phyloP scores from a whole-genome alignment of 2,888 invertebrate species.

The Hydriomena furcata region DNA sequence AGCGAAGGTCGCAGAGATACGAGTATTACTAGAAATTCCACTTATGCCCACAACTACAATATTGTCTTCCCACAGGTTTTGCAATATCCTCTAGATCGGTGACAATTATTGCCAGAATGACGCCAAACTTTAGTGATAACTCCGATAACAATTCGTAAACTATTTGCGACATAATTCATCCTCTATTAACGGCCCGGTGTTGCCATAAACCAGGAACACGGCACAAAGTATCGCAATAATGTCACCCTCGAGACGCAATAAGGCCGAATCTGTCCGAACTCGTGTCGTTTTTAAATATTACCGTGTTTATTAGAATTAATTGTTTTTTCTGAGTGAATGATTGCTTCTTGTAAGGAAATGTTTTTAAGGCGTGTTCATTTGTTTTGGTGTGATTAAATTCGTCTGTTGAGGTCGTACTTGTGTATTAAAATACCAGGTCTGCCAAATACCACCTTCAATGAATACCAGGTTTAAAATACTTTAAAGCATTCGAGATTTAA shows the following conservation, averaged over 20 bases:
- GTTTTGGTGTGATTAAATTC: neutral
- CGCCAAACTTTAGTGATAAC: constrained; percentile 22
- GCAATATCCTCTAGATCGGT: neutral
- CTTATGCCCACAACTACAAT: too few relatives aligned
- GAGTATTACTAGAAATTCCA: too few relatives aligned
- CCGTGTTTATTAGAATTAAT: constrained; percentile 34
- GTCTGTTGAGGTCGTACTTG: too few relatives aligned
- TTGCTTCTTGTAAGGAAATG: constrained; percentile 21
- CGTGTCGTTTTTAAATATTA: constrained; percentile 35
- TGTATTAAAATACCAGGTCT: too few relatives aligned
- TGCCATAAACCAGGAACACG: constrained; percentile 35
- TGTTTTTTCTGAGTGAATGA: constrained; percentile 22
- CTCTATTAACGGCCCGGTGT: constrained; percentile 29
- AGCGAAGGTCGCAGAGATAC: too few relatives aligned
- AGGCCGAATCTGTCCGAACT: constrained; percentile 30
- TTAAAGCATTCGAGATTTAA: too few relatives aligned
- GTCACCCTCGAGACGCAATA: constrained; percentile 36
- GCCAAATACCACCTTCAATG: too few relatives aligned
- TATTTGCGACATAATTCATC: constrained; percentile 27
- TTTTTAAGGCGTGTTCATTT: neutral
- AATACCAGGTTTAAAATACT: too few relatives aligned
- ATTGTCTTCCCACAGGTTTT: neutral
- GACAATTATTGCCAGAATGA: constrained; percentile 8
- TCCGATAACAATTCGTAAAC: constrained; percentile 24
- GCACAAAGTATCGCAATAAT: constrained; percentile 37